Evolutionary conservation across 2,888 invertebrate species (phyloP).

Genomic region (Mystacides longicornis): DNA sequence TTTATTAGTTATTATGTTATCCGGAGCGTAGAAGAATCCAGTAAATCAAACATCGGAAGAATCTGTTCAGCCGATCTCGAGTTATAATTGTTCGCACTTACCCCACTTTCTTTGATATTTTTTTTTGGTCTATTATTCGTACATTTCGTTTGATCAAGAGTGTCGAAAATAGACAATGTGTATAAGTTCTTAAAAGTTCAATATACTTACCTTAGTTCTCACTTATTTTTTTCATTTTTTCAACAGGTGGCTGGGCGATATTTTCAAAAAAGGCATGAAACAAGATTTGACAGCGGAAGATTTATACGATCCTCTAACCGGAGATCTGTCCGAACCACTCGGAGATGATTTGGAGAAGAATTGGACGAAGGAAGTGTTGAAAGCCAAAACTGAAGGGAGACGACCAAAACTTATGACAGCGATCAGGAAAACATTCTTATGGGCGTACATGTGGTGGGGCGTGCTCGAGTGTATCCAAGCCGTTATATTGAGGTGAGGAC

Average conservation of each 20-base stretch:
- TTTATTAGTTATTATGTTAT: too few relatives aligned
- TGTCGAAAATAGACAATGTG: too few relatives aligned
- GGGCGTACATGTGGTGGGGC: slow-evolving; percentile 54
- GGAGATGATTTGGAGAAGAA: slow-evolving; percentile 60
- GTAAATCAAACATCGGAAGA: too few relatives aligned
- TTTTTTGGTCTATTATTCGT: too few relatives aligned
- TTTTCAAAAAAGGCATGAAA: slow-evolving; percentile 56
- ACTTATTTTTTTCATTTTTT: not conserved
- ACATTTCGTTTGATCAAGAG: too few relatives aligned
- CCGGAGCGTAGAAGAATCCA: too few relatives aligned
- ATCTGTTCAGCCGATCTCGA: too few relatives aligned
- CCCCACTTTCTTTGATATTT: too few relatives aligned
- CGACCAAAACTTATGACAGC: slow-evolving; percentile 55
- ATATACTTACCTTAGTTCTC: too few relatives aligned
- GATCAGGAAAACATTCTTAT: slow-evolving; percentile 53
- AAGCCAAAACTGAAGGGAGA: slow-evolving; percentile 40
- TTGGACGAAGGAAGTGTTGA: slow-evolving; percentile 53
- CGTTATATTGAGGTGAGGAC: slow-evolving; percentile 50
- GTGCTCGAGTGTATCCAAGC: slow-evolving; percentile 49
- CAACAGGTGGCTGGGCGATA: slow-evolving; percentile 59
- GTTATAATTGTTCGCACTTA: too few relatives aligned
- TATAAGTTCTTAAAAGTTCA: too few relatives aligned
- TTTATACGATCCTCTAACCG: slow-evolving; percentile 53
- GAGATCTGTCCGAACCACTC: slow-evolving; percentile 57
- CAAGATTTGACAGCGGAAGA: slow-evolving; percentile 58